phyloP scores from a whole-genome alignment of 2,888 invertebrate genomes.

The Drosophila buzzatii region DNA sequence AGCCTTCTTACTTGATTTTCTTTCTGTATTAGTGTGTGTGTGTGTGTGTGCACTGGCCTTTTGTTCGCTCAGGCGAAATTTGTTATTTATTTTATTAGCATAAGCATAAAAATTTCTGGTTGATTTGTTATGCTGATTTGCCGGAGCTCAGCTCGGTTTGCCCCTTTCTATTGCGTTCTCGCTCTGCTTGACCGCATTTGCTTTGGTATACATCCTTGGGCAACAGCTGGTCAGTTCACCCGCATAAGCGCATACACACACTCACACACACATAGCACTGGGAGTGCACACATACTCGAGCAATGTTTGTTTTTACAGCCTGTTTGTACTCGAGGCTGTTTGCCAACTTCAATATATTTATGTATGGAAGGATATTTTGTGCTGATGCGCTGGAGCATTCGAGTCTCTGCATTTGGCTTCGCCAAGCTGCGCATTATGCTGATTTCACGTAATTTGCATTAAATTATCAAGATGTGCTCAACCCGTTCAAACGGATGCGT shows the following conservation, averaged over 20 bases:
- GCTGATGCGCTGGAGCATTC: slow-evolving; percentile 37
- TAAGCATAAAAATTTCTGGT: slow-evolving; percentile 77
- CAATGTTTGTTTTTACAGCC: slow-evolving; percentile 50
- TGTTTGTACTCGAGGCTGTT: slow-evolving; percentile 42
- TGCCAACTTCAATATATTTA: slow-evolving; percentile 29
- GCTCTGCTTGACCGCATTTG: slow-evolving; percentile 40
- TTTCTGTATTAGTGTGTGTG: neutral
- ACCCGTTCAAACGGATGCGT: slow-evolving; percentile 48
- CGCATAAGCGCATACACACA: slow-evolving; percentile 21
- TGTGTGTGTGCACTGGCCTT: slow-evolving; percentile 31
- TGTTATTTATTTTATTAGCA: slow-evolving; percentile 80
- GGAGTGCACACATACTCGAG: slow-evolving; percentile 26
- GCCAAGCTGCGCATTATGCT: slow-evolving; percentile 64
- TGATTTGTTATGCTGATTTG: slow-evolving; percentile 82
- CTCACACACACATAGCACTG: neutral
- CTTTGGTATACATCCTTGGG: slow-evolving; percentile 48
- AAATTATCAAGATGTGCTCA: slow-evolving; percentile 71
- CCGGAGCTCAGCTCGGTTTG: slow-evolving; percentile 36
- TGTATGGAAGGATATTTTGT: slow-evolving; percentile 23
- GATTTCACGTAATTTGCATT: slow-evolving; percentile 77
- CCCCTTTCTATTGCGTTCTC: slow-evolving; percentile 11
- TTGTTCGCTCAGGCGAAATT: slow-evolving; percentile 65
- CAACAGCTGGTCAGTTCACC: slow-evolving; percentile 64
- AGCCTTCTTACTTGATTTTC: no score
- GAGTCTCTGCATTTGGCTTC: slow-evolving; percentile 52